These are phyloP conservation scores for Cybosia mesomella DNA, from an alignment of 2,888 invertebrate genomes.

Conservation along the genomic window DNA sequence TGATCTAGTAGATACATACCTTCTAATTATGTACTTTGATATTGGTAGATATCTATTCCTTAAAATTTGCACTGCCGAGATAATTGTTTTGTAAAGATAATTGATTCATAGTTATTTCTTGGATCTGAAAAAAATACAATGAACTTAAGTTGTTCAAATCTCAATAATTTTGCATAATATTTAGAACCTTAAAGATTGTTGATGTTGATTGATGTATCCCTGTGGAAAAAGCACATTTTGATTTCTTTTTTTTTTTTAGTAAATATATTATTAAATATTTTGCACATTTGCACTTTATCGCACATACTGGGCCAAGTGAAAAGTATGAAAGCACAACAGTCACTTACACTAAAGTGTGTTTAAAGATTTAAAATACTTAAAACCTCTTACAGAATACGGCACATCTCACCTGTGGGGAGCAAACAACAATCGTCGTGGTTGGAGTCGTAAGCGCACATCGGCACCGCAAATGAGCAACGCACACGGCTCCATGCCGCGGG, in stretches of 20 bases:
- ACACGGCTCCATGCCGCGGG: slow-evolving; percentile 82
- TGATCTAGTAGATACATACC: too few relatives aligned
- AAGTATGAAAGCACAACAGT: not conserved
- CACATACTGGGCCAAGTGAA: not conserved
- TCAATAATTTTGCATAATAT: too few relatives aligned
- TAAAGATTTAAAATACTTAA: not conserved
- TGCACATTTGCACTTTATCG: not conserved
- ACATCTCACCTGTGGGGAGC: slow-evolving; percentile 89
- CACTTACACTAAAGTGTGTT: not conserved
- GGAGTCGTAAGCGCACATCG: slow-evolving; percentile 90
- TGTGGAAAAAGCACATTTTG: not conserved
- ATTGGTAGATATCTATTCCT: too few relatives aligned
- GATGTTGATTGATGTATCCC: not conserved
- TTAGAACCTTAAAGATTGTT: too few relatives aligned
- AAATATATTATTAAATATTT: too few relatives aligned
- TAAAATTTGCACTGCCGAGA: too few relatives aligned
- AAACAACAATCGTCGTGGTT: slow-evolving; percentile 80
- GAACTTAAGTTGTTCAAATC: too few relatives aligned
- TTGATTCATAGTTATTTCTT: too few relatives aligned
- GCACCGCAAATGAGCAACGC: slow-evolving; percentile 90
- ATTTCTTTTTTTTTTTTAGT: not conserved
- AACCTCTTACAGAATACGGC: slow-evolving; percentile 66
- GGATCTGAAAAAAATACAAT: too few relatives aligned
- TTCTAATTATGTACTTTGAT: too few relatives aligned
- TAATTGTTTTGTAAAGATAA: too few relatives aligned